phyloP scores from a whole-genome alignment of 2,888 invertebrate genomes.

The Rhagonycha lutea region DNA sequence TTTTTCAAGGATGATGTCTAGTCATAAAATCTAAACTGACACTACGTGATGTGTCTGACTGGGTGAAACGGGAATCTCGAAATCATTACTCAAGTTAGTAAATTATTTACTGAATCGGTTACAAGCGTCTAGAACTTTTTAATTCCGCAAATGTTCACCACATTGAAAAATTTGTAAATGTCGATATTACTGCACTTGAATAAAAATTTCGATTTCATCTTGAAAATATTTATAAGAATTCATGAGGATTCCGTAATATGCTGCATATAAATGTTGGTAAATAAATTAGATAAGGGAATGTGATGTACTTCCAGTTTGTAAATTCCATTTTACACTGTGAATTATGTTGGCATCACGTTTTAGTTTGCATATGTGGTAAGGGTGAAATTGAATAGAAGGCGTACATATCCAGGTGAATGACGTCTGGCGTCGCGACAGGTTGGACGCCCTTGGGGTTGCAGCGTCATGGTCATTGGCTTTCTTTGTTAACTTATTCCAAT shows the following conservation, averaged over 20 bases:
- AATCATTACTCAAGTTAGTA: not conserved
- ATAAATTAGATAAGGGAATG: not conserved
- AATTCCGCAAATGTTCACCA: not conserved
- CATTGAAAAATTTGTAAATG: not conserved
- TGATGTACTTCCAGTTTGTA: not conserved
- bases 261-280: not conserved
- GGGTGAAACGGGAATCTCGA: not conserved
- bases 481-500: not conserved
- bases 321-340: conserved; percentile 1
- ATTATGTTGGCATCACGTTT: not conserved
- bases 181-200: not conserved
- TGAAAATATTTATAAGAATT: not conserved
- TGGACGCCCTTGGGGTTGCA: conserved; percentile 44
- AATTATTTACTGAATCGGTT: not conserved
- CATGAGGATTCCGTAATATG: not conserved
- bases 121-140: not conserved
- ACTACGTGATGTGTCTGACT: not conserved
- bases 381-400: conserved; percentile 4
- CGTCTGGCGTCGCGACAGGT: conserved; percentile 45
- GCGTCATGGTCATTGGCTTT: conserved; percentile 45
- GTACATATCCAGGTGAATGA: conserved; percentile 43
- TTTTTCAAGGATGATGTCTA: not conserved
- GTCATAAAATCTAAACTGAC: not conserved
- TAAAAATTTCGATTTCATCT: not conserved
- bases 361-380: conserved; percentile 7